Evolutionary conservation across 2,113 vertebrate genomes (phyloP).

Genomic region (Nanger granti): DNA sequence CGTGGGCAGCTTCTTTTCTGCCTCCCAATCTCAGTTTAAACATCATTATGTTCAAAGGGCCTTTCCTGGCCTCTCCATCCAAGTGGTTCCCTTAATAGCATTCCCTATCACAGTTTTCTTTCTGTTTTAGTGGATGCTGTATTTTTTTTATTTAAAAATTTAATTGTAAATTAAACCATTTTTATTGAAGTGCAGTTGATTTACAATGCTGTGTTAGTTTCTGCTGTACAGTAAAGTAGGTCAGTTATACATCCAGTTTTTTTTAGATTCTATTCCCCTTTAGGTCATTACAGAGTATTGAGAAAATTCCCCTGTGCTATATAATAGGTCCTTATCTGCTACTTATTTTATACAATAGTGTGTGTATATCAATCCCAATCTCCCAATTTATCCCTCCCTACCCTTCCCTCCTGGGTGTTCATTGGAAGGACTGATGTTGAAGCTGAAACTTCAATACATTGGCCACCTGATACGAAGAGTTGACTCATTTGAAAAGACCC

Average conservation of each 20-base stretch:
- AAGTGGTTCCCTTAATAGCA: neutral
- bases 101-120: neutral
- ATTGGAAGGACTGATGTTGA: neutral
- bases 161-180: neutral
- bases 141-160: neutral
- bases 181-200: neutral
- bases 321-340: neutral
- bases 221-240: neutral
- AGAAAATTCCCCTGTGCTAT: neutral
- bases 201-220: neutral
- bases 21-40: neutral
- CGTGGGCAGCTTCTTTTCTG: neutral
- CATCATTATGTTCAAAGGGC: neutral
- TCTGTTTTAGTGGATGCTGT: too few species aligned
- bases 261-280: neutral
- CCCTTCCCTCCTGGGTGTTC: neutral
- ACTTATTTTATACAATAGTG: neutral
- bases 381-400: neutral
- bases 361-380: neutral
- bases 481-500: neutral
- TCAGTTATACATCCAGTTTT: neutral
- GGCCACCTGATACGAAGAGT: neutral
- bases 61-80: neutral
- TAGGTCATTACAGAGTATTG: neutral
- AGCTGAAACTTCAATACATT: neutral